These are phyloP conservation scores for Apodemia duryi DNA, from an alignment of 2,888 invertebrate genomes.

Conservation along the genomic window DNA sequence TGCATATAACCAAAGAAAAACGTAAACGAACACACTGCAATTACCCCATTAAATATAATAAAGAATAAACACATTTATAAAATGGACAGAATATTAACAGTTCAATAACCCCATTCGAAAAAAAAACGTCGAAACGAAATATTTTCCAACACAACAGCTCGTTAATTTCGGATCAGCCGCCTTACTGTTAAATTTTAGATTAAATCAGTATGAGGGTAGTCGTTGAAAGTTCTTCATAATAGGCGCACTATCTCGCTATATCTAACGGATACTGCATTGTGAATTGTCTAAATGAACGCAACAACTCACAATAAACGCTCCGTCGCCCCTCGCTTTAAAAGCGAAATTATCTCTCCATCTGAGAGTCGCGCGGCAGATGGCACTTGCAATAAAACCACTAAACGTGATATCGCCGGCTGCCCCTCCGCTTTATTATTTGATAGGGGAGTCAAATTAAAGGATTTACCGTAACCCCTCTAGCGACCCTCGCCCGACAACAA, in stretches of 20 bases:
- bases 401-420: conserved; percentile 70
- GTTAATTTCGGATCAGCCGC: conserved; percentile 28
- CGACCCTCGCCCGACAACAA: conserved; percentile 74
- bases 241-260: conserved; percentile 54
- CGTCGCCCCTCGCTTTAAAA: conserved; percentile 57
- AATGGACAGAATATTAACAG: background rate
- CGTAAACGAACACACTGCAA: too few species aligned
- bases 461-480: conserved; percentile 73
- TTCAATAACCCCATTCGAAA: conserved; percentile 22
- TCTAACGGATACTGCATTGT: conserved; percentile 53
- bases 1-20: too few species aligned
- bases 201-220: conserved; percentile 51
- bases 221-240: conserved; percentile 59
- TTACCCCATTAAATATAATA: background rate
- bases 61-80: background rate
- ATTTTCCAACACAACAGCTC: conserved; percentile 5
- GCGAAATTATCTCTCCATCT: conserved; percentile 76
- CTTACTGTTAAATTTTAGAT: conserved; percentile 59
- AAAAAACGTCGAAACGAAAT: background rate
- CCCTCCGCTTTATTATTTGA: conserved; percentile 75
- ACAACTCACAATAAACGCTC: conserved; percentile 63
- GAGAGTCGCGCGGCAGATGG: conserved; percentile 70
- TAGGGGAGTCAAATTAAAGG: conserved; percentile 80
- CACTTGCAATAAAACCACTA: conserved; percentile 80
- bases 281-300: conserved; percentile 70